Percentiles rank a stretch among this genome's conserved stretches.
These are phyloP conservation scores for Drosophila willistoni DNA, from an alignment of 1,140 invertebrate genomes.

Conservation along the genomic window DNA sequence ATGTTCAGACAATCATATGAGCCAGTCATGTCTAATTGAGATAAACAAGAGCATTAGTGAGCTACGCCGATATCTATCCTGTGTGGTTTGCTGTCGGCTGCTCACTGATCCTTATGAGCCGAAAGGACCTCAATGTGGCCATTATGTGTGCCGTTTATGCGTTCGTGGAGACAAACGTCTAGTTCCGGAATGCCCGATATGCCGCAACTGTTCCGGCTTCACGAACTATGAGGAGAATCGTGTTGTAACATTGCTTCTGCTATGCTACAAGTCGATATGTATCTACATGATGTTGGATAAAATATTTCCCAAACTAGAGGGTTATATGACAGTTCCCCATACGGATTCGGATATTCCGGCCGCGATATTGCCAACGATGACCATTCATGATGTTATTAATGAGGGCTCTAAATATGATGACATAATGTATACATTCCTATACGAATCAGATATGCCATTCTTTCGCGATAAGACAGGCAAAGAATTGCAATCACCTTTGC, in stretches of 20 bases:
- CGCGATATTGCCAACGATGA: not conserved
- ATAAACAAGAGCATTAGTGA: not conserved
- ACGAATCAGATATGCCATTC: not conserved
- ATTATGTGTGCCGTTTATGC: constrained; percentile 9
- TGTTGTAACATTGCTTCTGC: not conserved
- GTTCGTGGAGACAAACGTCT: not conserved
- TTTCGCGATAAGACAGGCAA: not conserved
- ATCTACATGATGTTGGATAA: not conserved
- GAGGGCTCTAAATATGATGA: not conserved
- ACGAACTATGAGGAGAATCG: not conserved
- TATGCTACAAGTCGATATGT: not conserved
- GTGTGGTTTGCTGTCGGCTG: not conserved
- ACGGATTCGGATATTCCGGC: not conserved
- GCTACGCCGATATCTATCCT: not conserved
- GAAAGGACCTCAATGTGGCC: not conserved
- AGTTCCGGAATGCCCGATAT: not conserved
- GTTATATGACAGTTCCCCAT: not conserved
- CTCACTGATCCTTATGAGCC: not conserved
- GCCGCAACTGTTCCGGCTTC: not conserved
- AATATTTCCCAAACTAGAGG: not conserved
- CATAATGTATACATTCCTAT: not conserved
- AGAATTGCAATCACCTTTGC: not conserved
- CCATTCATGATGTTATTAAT: not conserved
- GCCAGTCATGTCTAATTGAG: not conserved
- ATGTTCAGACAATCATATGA: not conserved